These are phyloP conservation scores for Elysia crispata DNA, from an alignment of 2,888 invertebrate species.

Conservation along the genomic window DNA sequence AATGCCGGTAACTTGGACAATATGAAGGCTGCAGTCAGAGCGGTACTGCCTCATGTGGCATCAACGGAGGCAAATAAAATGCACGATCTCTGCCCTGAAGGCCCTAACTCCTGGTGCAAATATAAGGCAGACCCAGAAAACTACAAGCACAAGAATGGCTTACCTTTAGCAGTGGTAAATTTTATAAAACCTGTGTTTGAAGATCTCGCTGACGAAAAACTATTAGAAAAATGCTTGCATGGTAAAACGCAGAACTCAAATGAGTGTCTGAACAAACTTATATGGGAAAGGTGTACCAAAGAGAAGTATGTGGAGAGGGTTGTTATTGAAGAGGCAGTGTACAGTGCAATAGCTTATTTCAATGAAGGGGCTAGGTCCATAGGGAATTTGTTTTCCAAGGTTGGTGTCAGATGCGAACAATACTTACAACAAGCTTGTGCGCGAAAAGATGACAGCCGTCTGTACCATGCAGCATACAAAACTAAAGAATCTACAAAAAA, in stretches of 20 bases:
- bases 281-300: neutral
- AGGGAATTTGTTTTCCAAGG: neutral
- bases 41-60: neutral
- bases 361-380: conserved; percentile 12
- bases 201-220: neutral
- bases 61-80: neutral
- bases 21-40: neutral
- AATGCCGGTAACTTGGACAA: neutral
- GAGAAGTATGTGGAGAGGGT: neutral
- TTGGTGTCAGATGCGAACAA: too few relatives aligned
- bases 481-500: neutral
- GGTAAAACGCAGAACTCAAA: conserved; percentile 12
- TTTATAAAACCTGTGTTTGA: neutral
- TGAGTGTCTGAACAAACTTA: conserved; percentile 14
- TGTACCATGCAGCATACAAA: neutral
- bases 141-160: conserved; percentile 26
- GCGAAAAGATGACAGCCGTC: neutral
- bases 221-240: conserved; percentile 12
- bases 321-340: conserved; percentile 4
- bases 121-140: neutral
- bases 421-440: neutral
- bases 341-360: neutral
- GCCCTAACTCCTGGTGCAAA: conserved; percentile 10
- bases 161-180: neutral
- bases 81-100: conserved; percentile 15